phyloP scores from a whole-genome alignment of 1,140 invertebrate species.

The Eriosoma lanigerum region DNA sequence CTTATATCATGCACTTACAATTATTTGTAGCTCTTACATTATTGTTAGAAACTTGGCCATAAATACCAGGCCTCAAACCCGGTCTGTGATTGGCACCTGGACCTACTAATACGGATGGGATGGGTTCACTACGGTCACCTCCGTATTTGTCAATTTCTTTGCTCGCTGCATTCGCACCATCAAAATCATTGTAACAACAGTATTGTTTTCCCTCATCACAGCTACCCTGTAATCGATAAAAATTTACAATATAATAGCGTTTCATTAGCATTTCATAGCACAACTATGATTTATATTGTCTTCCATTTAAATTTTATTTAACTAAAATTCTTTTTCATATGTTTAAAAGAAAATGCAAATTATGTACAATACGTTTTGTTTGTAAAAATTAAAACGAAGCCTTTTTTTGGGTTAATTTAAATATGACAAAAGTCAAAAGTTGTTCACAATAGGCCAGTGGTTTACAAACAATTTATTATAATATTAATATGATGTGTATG shows the following conservation, averaged over 20 bases:
- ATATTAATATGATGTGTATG: no score
- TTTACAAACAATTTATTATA: no score
- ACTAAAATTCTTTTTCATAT: neutral
- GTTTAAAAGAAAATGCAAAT: neutral
- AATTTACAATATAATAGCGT: neutral
- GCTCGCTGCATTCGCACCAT: slow-evolving; percentile 19
- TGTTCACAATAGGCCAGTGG: neutral
- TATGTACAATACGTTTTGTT: neutral
- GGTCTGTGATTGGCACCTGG: slow-evolving; percentile 17
- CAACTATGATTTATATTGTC: no score
- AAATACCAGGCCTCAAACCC: slow-evolving; percentile 38
- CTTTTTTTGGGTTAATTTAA: slow-evolving; percentile 8
- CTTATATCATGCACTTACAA: slow-evolving; percentile 43
- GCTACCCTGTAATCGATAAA: slow-evolving; percentile 40
- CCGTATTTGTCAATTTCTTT: slow-evolving; percentile 36
- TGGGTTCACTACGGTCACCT: slow-evolving; percentile 40
- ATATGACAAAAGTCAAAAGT: neutral
- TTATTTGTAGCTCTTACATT: slow-evolving; percentile 40
- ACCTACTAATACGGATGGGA: slow-evolving; percentile 32
- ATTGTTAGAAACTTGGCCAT: slow-evolving; percentile 42
- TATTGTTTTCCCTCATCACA: slow-evolving; percentile 52
- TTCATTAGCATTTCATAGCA: no score
- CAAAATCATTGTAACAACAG: slow-evolving; percentile 52
- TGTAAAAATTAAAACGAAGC: neutral
- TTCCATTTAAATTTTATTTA: neutral